Conservation (phyloP, 2,797 vertebrate species). For the Echeneis naucrates region DNA sequence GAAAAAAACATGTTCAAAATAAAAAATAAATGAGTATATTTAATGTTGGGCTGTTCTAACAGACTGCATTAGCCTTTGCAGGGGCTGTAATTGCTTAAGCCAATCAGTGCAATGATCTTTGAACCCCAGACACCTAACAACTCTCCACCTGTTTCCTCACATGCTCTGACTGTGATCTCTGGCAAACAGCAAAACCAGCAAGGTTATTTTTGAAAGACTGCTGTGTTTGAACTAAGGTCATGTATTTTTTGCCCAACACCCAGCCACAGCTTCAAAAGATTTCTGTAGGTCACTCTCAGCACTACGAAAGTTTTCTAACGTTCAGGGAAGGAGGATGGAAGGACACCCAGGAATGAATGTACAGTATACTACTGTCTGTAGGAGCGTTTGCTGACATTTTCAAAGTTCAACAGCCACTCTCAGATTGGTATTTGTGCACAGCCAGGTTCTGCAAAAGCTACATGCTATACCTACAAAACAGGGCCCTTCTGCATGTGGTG, state of each 20-base stretch:
- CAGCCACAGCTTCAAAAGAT: constrained; percentile 65
- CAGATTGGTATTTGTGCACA: constrained; percentile 80
- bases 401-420: constrained; percentile 84
- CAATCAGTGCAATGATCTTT: background rate
- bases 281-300: constrained; percentile 65
- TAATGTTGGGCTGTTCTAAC: background rate
- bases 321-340: constrained; percentile 46
- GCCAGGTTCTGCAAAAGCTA: constrained; percentile 72
- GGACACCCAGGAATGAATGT: constrained; percentile 63
- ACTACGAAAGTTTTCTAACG: constrained; percentile 61
- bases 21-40: constrained; percentile 18
- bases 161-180: constrained; percentile 7
- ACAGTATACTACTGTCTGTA: constrained; percentile 65
- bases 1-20: no score
- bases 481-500: constrained; percentile 37
- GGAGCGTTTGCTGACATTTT: constrained; percentile 80
- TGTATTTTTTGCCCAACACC: constrained; percentile 28
- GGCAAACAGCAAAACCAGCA: constrained; percentile 20
- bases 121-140: constrained; percentile 9
- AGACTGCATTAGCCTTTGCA: background rate
- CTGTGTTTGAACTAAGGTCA: constrained; percentile 53
- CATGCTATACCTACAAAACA: constrained; percentile 72
- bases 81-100: background rate
- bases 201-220: constrained; percentile 46
- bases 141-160: constrained; percentile 12